These are phyloP conservation scores for Dromiciops gliroides DNA, from an alignment of 2,113 vertebrate species.

Conservation along the genomic window DNA sequence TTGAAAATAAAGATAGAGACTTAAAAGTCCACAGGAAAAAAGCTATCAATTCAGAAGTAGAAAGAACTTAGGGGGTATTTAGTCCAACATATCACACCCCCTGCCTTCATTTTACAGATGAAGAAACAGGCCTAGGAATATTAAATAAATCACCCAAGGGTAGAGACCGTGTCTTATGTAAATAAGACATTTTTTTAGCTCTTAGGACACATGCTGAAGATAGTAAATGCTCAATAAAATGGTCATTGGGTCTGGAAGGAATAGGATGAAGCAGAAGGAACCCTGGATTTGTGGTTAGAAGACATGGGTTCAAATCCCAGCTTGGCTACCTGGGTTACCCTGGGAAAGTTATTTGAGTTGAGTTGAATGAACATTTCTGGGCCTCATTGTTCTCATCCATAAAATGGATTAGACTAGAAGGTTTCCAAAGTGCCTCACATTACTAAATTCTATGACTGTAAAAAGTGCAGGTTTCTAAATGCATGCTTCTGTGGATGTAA, in stretches of 20 bases:
- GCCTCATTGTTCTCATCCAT: neutral
- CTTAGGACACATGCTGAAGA: neutral
- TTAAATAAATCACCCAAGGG: neutral
- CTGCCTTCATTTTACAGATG: neutral
- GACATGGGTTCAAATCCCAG: neutral
- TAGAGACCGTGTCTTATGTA: neutral
- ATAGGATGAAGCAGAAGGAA: neutral
- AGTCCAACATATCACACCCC: neutral
- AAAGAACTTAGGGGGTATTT: neutral
- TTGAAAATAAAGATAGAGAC: neutral
- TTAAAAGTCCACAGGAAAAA: neutral
- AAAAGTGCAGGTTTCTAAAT: neutral
- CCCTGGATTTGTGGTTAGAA: neutral
- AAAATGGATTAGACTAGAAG: neutral
- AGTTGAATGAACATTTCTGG: neutral
- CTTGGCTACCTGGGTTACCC: neutral
- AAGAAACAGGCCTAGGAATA: neutral
- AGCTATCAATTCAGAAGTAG: neutral
- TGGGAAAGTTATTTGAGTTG: neutral
- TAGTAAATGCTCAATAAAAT: neutral
- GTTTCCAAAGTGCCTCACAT: neutral
- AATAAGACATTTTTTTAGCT: neutral
- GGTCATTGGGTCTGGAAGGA: neutral
- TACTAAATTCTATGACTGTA: neutral
- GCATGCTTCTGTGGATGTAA: neutral